Evolutionary conservation across 2,888 invertebrate species (phyloP).

Genomic region (Conus canariensis): DNA sequence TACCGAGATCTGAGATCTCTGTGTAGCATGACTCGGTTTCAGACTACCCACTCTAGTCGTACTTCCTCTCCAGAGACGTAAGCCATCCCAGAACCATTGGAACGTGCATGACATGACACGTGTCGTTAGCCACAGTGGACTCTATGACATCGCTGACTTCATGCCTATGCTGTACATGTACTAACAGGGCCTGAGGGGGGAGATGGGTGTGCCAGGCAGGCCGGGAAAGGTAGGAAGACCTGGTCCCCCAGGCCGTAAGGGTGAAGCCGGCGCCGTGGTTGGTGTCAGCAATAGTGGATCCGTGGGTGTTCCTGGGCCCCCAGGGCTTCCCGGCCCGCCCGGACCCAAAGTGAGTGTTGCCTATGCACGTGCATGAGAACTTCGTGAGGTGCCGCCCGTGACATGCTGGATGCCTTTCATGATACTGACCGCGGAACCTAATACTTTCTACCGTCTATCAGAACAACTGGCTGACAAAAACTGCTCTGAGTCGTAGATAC

Average conservation of each 20-base stretch:
- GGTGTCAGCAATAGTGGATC: slow-evolving; percentile 84
- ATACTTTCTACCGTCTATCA: not conserved
- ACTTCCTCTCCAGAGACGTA: not conserved
- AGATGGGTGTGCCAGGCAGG: slow-evolving; percentile 55
- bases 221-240: slow-evolving; percentile 54
- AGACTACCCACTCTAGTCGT: too few species aligned
- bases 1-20: too few species aligned
- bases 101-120: slow-evolving; percentile 27
- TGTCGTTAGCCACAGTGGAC: slow-evolving; percentile 9
- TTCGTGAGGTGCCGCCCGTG: not conserved
- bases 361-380: slow-evolving; percentile 14
- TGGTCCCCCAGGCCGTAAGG: slow-evolving; percentile 58
- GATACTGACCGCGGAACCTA: not conserved
- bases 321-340: slow-evolving; percentile 48
- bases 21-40: too few species aligned
- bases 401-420: not conserved
- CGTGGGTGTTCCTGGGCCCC: slow-evolving; percentile 40
- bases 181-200: slow-evolving; percentile 57
- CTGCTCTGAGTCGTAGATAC: not conserved
- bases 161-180: slow-evolving; percentile 39
- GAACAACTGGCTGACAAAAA: not conserved
- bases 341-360: slow-evolving; percentile 55
- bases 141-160: not conserved
- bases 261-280: slow-evolving; percentile 82
- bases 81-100: not conserved